Percentiles rank a stretch among this genome's conserved stretches.
Conservation (phyloP, 2,888 invertebrate species). For the Carterocephalus palaemon region DNA sequence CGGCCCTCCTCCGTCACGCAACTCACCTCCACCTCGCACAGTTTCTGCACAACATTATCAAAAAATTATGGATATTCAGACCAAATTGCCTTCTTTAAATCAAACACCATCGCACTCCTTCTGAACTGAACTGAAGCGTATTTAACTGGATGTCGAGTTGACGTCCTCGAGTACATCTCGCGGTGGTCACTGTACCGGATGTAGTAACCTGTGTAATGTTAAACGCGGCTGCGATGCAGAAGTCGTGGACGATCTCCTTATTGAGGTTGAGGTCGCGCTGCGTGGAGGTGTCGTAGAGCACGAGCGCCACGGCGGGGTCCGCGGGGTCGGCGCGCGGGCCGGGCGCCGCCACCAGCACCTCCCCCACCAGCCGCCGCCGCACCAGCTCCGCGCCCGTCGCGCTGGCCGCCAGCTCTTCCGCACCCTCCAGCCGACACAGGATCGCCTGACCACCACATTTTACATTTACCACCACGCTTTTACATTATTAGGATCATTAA, state of each 20-base stretch:
- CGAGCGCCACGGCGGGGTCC: conserved; percentile 74
- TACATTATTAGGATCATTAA: too few relatives aligned
- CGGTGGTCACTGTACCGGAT: background rate
- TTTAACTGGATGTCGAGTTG: too few relatives aligned
- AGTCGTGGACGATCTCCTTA: conserved; percentile 75
- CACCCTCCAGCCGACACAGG: conserved; percentile 82
- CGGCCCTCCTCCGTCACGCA: conserved; percentile 71
- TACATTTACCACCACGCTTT: background rate
- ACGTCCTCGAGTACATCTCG: too few relatives aligned
- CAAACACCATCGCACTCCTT: too few relatives aligned
- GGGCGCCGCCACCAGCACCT: conserved; percentile 78
- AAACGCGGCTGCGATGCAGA: conserved; percentile 64
- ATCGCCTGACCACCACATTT: conserved; percentile 74
- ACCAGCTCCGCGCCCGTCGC: conserved; percentile 51
- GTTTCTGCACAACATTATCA: conserved; percentile 50
- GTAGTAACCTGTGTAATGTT: conserved; percentile 52
- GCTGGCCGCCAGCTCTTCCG: conserved; percentile 80
- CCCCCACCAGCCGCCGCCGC: conserved; percentile 62
- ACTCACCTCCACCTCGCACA: conserved; percentile 67
- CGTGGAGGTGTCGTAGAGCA: conserved; percentile 82
- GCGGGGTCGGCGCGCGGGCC: conserved; percentile 64
- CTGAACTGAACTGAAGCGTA: too few relatives aligned
- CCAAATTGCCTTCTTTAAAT: too few relatives aligned
- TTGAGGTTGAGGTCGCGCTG: conserved; percentile 82
- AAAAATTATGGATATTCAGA: too few relatives aligned